Base-by-base conservation (phyloP, 2,113 vertebrate genomes). In the Sterna hirundo region DNA sequence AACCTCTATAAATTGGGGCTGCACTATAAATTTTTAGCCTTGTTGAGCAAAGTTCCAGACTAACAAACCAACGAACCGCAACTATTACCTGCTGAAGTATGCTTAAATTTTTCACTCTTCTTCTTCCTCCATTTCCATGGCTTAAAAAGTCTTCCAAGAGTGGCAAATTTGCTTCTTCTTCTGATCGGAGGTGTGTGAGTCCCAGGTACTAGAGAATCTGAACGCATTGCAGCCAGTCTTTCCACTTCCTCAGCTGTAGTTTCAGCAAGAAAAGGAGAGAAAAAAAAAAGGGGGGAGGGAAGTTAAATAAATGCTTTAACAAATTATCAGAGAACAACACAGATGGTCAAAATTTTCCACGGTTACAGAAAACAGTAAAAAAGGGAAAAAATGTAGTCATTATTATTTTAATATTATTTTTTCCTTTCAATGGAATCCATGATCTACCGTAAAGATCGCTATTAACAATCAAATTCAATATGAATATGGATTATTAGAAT, bases 91-190 rank as follows among this genome's bases (percentile, higher is more conserved):
- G 99, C 99, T 65, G 99, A 99, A 10, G 99, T 99, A 95, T 99
- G 99, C 95, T 99, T 99, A 96, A 99, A 99, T 97, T 99, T 99
- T 91, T 99, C 99, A 7, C 99, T 99, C 98, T 99, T 99, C 98
- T 99, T 99, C 99, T 99, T 99, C 97, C 99, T 99, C 99, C 99
- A 99, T 88, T 99, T 99, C 99, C 99, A 99, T 36, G 99, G 99
- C 94, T 99, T 99, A 97, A 99, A 99, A 94, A 99, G 98, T 90
- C 99, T 99, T 52, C 99, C 99, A 6, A 99, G 98, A 77, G 99
- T 99, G 90, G 99, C 99, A 84, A 99, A 99, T 95, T 99, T 99
- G 98, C 99, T 99, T 94, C 99, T 98, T 85, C 98, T 98, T 55
- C 99, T 98, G 91, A 99, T 99, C 7, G 99, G 99, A 25, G 99